Base-by-base conservation (phyloP, 2,113 vertebrate species). In the Kryptolebias marmoratus region DNA sequence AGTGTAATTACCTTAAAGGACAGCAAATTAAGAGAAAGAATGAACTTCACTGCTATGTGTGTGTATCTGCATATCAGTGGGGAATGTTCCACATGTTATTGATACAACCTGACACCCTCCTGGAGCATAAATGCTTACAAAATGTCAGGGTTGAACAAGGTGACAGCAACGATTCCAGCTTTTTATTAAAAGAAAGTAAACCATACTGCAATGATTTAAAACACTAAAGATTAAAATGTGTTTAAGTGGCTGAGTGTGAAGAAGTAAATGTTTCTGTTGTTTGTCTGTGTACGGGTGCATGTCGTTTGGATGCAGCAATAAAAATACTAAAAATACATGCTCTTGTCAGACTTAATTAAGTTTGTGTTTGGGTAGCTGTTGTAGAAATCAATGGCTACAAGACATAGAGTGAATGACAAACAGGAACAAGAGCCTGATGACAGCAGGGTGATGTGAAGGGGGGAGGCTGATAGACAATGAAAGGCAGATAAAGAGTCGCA, bases 311-410 rank as follows among this genome's bases (percentile, higher is more conserved):
- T 75, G 52, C 63, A 4, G 57, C 11, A 57, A 83, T 87, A 85
- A 89, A 88, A 88, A 89, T 87, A 91, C 79, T 87, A 85, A 89
- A 88, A 88, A 89, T 88, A 91, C 77, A 75, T 79, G 56, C 30
- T 16, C 72, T 83, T 88, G 86, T 90, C 90, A 83, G 87, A 76
- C 75, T 83, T 85, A 88, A 89, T 91, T 89, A 87, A 79, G 69
- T 82, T 77, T 86, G 73, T 81, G 61, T 75, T 77, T 71, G 39
- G 83, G 82, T 76, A 67, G 84, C 74, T 74, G 75, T 72, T 55
- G 66, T 71, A 54, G 67, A 76, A 42, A 88, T 90, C 86, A 27
- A 89, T 86, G 52, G 71, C 76, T 85, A 77, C 69, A 65, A 82
- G 73, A 75, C 76, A 53, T 67, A 71, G 72, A 83, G 58, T 52